These are phyloP conservation scores for Coranthus polyacanthus DNA, from an alignment of 2,797 vertebrate genomes.

Conservation along the genomic window DNA sequence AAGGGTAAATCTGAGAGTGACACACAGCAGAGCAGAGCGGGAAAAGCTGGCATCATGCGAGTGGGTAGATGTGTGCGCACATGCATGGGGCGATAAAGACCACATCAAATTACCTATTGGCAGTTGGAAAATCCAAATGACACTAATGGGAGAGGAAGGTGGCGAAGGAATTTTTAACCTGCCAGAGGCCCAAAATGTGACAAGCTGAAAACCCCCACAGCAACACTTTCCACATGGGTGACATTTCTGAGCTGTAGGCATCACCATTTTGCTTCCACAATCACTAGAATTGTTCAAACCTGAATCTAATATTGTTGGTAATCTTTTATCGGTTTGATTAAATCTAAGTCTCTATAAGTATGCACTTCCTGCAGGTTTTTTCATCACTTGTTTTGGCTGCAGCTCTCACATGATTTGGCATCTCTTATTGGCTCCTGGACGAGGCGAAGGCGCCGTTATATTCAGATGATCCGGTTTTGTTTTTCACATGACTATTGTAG, in stretches of 20 bases:
- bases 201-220: constrained; percentile 6
- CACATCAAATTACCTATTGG: constrained; percentile 72
- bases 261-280: background rate
- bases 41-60: constrained; percentile 64
- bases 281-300: background rate
- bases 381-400: background rate
- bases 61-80: constrained; percentile 30
- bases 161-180: constrained; percentile 35
- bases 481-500: constrained; percentile 20
- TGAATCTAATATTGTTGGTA: constrained; percentile 1
- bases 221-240: constrained; percentile 3
- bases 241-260: background rate
- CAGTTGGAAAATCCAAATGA: constrained; percentile 67
- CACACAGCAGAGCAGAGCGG: constrained; percentile 38
- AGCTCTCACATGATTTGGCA: background rate
- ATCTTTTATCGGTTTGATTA: background rate
- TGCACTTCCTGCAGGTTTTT: background rate
- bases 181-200: constrained; percentile 41
- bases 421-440: too few species aligned
- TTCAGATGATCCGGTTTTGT: constrained; percentile 20
- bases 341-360: background rate
- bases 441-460: constrained; percentile 1
- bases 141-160: constrained; percentile 51
- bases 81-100: constrained; percentile 57
- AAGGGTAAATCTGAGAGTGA: constrained; percentile 61